Base-by-base conservation (phyloP, 2,888 invertebrate genomes). In the Metalampra italica region DNA sequence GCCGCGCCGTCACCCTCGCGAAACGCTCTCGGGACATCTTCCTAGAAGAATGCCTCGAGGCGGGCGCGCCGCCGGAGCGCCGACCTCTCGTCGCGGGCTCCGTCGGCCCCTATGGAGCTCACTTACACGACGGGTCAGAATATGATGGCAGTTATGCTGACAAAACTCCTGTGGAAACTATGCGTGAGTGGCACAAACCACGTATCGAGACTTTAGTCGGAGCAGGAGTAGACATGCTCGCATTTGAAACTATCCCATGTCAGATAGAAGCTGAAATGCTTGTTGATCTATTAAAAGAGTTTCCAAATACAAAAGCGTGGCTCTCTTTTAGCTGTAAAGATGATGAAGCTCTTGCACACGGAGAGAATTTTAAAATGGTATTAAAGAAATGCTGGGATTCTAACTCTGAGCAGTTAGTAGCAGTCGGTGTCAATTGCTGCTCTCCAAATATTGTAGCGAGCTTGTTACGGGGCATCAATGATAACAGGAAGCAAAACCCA, bases 231-330 rank as follows among this genome's bases (percentile, higher is more conserved):
- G 96, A 97, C 81, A 71, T 97, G n/a, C 78, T 98, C 50, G 97
- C 96, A 11, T 88, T 98, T 59, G 98, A 98, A 78, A 98, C 98
- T 0, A 94, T 98, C 60, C 98, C 98, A 1, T 95, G 96, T 54
- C 88, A 91, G 58, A 90, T 90, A 55, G 98, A 98, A 84, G 98
- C 96, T 1, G 92, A 94, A 68, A 93, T 94, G 55, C 75, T 98
- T 13, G 90, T 96, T 0, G 91, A 94, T 51, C 85, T 97, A 64
- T 78, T 98, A 12, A 93, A 93, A 63, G 92, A 95, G 56, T 96
- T 93, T 77, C 96, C 96, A 0, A 75, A 88, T 15, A 83, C 91
- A 0, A 95, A 94, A 76, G 96, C 95, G n/a, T 98, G 97, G 97
- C 80, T 98, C 8, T 92, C 95, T 4, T 96, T 98, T 68, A 96